A percentile compares a stretch with the other conserved stretches of the same genome.
phyloP scores from a whole-genome alignment of 1,140 invertebrate species.

The Popillia japonica region DNA sequence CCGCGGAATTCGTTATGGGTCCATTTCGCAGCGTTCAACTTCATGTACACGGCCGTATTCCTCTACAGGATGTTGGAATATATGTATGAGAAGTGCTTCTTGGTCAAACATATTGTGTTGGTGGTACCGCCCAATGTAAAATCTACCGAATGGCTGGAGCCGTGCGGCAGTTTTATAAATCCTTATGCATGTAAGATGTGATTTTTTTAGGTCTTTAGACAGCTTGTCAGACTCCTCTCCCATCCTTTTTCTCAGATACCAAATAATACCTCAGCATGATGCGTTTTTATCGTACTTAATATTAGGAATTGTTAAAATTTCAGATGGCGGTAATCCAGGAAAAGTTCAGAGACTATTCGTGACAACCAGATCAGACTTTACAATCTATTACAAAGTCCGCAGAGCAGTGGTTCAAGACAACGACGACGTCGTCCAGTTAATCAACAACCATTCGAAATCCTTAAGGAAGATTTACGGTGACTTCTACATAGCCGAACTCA shows the following conservation, averaged over 20 bases:
- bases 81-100: constrained; percentile 64
- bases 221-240: too few relatives aligned
- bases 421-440: constrained; percentile 74
- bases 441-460: constrained; percentile 65
- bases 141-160: constrained; percentile 56
- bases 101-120: constrained; percentile 63
- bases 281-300: neutral
- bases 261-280: too few relatives aligned
- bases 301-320: neutral
- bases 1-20: constrained; percentile 66
- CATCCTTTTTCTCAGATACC: too few relatives aligned
- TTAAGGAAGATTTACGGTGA: constrained; percentile 72
- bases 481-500: constrained; percentile 75
- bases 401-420: constrained; percentile 74
- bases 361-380: constrained; percentile 58
- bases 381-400: constrained; percentile 63
- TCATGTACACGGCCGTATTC: constrained; percentile 60
- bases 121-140: constrained; percentile 62
- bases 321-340: neutral
- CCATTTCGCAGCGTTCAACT: constrained; percentile 65
- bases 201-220: too few relatives aligned
- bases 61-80: constrained; percentile 64
- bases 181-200: neutral
- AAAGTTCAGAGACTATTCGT: constrained; percentile 54
- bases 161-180: constrained; percentile 47